Conservation (phyloP, 2,113 vertebrate species). For the Pandion haliaetus region DNA sequence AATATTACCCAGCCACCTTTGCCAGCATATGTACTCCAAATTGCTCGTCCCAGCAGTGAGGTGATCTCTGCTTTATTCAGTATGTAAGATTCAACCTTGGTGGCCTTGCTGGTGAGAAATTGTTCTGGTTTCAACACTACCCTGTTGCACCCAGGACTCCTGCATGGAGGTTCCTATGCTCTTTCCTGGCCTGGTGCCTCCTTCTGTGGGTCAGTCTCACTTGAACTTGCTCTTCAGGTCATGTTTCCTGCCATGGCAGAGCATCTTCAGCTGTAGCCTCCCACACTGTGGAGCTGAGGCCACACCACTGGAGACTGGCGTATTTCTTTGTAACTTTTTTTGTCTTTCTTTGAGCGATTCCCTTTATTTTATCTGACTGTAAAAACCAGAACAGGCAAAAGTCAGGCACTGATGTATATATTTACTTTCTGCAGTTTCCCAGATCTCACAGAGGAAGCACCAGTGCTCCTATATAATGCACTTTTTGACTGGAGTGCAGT, state of each 20-base stretch:
- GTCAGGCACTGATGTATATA: neutral
- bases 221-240: neutral
- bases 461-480: neutral
- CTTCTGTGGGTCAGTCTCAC: neutral
- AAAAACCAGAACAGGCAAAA: neutral
- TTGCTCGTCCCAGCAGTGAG: neutral
- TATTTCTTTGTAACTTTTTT: neutral
- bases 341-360: neutral
- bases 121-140: neutral
- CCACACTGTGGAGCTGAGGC: neutral
- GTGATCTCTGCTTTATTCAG: neutral
- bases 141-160: neutral
- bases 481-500: neutral
- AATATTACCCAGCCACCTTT: fast-evolving
- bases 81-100: neutral
- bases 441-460: neutral
- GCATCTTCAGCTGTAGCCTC: neutral
- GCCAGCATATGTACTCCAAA: neutral
- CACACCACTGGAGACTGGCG: neutral
- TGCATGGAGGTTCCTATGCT: neutral
- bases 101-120: neutral
- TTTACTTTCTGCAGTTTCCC: neutral
- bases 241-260: neutral
- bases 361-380: neutral
- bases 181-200: neutral